Percentiles rank a stretch among this genome's conserved stretches.
Evolutionary conservation across 2,113 vertebrate species (phyloP).

Genomic region (Ceyx margarethae): DNA sequence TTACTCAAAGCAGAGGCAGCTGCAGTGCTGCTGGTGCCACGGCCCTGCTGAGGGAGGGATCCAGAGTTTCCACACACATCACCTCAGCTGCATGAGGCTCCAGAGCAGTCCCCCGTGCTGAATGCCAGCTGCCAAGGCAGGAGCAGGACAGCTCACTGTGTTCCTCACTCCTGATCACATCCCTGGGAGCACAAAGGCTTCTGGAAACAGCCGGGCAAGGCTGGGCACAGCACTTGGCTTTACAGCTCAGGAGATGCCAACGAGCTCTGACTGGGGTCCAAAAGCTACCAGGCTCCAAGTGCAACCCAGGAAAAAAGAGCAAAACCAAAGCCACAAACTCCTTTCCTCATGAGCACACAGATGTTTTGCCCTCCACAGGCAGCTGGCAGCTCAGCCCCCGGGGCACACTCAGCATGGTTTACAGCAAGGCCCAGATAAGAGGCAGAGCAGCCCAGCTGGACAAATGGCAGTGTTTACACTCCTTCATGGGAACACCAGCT

Average conservation of each 20-base stretch:
- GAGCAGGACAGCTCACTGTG: not conserved
- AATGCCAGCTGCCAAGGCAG: not conserved
- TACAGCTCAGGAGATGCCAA: accelerated
- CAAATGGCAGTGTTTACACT: constrained; percentile 6
- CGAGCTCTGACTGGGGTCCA: not conserved
- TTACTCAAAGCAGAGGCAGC: not conserved
- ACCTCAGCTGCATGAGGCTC: not conserved
- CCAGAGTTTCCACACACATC: not conserved
- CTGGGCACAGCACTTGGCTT: not conserved
- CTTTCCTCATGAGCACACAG: not conserved
- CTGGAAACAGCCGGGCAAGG: not conserved
- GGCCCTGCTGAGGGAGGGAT: too few relatives aligned
- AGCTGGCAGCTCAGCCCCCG: not conserved
- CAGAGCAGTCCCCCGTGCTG: not conserved
- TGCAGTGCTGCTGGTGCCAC: not conserved
- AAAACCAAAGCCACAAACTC: not conserved
- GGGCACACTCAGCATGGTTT: not conserved
- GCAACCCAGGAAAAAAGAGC: not conserved
- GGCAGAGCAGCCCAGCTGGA: not conserved
- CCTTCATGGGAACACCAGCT: constrained; percentile 24
- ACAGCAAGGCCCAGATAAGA: not conserved
- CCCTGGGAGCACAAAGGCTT: not conserved
- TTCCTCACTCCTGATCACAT: not conserved
- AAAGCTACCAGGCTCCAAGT: not conserved
- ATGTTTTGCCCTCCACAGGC: not conserved